Percentiles rank a stretch among this genome's conserved stretches.
Evolutionary conservation across 2,797 vertebrate genomes (phyloP).

Genomic region (Paguma larvata): DNA sequence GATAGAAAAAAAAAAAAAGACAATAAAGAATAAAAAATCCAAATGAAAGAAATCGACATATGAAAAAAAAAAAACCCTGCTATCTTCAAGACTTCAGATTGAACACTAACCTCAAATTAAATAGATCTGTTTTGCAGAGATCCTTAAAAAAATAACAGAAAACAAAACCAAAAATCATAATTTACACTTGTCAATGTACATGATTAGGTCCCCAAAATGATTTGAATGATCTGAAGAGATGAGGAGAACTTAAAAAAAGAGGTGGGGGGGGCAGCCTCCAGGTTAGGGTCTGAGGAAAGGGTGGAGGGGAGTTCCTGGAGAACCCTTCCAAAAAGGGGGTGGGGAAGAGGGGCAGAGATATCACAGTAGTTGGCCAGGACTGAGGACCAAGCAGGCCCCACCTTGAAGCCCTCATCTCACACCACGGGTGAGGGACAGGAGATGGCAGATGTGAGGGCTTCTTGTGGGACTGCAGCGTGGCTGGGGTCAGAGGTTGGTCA

Average conservation of each 20-base stretch:
- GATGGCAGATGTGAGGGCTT: neutral
- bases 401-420: neutral
- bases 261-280: neutral
- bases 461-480: neutral
- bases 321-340: neutral
- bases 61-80: constrained; percentile 25
- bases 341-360: constrained; percentile 2
- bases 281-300: neutral
- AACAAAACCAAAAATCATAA: constrained; percentile 85
- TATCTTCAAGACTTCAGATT: constrained; percentile 67
- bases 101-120: constrained; percentile 81
- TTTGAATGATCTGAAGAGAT: constrained; percentile 71
- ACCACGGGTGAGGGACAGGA: neutral
- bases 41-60: constrained; percentile 72
- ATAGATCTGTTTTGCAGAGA: constrained; percentile 82
- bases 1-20: neutral
- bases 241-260: constrained; percentile 16
- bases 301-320: neutral
- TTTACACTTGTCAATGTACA: constrained; percentile 94
- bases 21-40: constrained; percentile 67
- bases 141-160: constrained; percentile 82
- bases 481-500: neutral
- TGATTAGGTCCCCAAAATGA: constrained; percentile 85
- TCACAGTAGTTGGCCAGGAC: constrained; percentile 84
- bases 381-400: neutral